Evolutionary conservation across 2,113 vertebrate genomes (phyloP), one percentile per base, ranked within the genome.

Genomic region (Nothoprocta perdicaria): DNA sequence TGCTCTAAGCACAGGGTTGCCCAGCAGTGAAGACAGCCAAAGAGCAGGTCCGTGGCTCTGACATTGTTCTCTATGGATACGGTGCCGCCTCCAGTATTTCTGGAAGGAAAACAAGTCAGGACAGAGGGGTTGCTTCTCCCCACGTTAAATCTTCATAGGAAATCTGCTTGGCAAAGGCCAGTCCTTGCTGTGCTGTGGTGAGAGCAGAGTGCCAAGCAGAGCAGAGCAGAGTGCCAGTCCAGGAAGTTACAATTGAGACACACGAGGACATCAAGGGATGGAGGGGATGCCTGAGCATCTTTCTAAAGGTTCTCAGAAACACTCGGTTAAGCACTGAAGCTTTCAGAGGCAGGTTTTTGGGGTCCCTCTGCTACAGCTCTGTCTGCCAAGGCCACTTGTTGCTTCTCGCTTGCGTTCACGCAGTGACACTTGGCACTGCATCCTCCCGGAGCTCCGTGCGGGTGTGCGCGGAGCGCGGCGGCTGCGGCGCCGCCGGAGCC

Each of bases 151-250:
- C 60, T 38, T 62, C 35, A 14, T 16, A 26, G 35, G 60, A 40
- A 62, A 26, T 24, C 35, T 38, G 23, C 60, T 38, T 16, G 60
- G 35, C 60, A 40, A 38, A 62, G 35, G 45, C 69, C 69, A 52
- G 41, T 0, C 0, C 24, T 41, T 14, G 6, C 26, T 38, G 58
- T 48, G 76, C 60, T 55, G 77, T 0, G 0, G 58, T 17, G 71
- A 61, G 76, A 55, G 65, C 31, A 26, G 24, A 38, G 35, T 38
- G 35, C 35, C 35, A 8, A 38, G 35, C 35, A 38, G 35, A 38
- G 35, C 35, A 38, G 35, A 38, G 35, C 35, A 38, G 35, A 38
- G 35, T 53, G 38, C 75, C 62, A 65, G 43, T 24, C 38, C 45
- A 38, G 33, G 18, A 38, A 57, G 57, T 26, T 62, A 61, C 13